A percentile compares a stretch with the other conserved stretches of the same genome.
Conservation (phyloP, 2,797 vertebrate species). For the Melanotaenia boesemani region DNA sequence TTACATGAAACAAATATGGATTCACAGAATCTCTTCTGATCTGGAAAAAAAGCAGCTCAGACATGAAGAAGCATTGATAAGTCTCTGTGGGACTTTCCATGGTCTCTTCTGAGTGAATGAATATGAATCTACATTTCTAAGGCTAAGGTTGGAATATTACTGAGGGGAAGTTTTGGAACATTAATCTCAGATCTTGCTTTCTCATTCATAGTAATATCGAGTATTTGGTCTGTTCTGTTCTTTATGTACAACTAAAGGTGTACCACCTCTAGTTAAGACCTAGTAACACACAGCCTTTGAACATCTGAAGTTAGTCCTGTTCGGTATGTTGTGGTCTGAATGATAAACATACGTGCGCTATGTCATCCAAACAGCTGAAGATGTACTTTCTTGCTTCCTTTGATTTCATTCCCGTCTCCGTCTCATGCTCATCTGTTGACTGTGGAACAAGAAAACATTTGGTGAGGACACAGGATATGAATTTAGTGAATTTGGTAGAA, state of each 20-base stretch:
- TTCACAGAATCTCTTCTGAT: slow-evolving; percentile 29
- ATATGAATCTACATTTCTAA: slow-evolving; percentile 7
- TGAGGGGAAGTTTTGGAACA: slow-evolving; percentile 8
- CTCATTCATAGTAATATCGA: slow-evolving; percentile 21
- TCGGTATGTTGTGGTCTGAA: slow-evolving; percentile 18
- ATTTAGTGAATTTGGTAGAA: neutral
- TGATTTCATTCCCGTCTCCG: slow-evolving; percentile 98
- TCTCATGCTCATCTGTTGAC: slow-evolving; percentile 97
- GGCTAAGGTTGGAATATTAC: slow-evolving; percentile 18
- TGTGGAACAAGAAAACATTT: slow-evolving; percentile 61
- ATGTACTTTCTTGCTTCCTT: no score
- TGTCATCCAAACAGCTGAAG: no score
- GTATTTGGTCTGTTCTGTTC: neutral
- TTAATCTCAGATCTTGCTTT: neutral
- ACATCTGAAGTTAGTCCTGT: slow-evolving; percentile 16
- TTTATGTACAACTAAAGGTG: slow-evolving; percentile 22
- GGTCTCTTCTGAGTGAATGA: slow-evolving; percentile 34
- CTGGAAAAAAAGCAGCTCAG: slow-evolving; percentile 4
- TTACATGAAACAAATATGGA: slow-evolving; percentile 1
- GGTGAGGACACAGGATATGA: neutral
- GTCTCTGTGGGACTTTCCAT: slow-evolving; percentile 51
- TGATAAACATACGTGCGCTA: slow-evolving; percentile 82
- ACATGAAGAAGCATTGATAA: neutral
- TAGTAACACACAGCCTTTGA: slow-evolving; percentile 23
- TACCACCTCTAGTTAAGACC: slow-evolving; percentile 40